These are phyloP conservation scores for Sardinella longiceps DNA, from an alignment of 2,797 vertebrate genomes.

Conservation along the genomic window DNA sequence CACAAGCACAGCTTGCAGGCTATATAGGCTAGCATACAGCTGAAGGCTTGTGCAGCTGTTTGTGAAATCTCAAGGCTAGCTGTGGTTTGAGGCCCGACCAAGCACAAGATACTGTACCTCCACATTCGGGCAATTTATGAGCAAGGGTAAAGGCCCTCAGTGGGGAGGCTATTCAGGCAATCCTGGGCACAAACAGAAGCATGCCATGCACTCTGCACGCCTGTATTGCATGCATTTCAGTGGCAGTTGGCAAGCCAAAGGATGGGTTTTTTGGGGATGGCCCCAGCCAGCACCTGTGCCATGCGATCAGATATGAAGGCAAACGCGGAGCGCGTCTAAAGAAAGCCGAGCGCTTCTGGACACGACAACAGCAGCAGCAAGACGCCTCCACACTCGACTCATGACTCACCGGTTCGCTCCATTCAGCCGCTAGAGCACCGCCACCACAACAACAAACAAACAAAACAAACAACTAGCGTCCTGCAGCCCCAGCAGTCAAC, in stretches of 20 bases:
- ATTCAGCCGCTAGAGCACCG: neutral
- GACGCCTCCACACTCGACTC: neutral
- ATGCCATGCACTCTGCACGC: neutral
- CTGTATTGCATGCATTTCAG: neutral
- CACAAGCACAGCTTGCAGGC: neutral
- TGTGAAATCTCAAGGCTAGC: neutral
- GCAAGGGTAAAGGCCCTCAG: neutral
- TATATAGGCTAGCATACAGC: neutral
- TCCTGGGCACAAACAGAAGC: neutral
- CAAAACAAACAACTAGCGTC: neutral
- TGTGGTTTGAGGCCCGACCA: neutral
- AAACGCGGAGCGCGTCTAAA: neutral
- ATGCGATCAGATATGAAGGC: neutral
- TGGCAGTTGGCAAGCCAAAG: neutral
- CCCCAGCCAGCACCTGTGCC: neutral
- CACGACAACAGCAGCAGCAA: neutral
- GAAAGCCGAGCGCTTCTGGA: neutral
- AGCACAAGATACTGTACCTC: neutral
- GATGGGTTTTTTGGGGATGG: neutral
- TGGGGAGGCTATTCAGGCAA: neutral
- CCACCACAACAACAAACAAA: no score
- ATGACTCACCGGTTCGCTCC: neutral
- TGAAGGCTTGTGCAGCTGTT: neutral
- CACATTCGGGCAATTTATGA: neutral
- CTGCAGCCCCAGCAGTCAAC: neutral